Conservation (phyloP, 2,113 vertebrate genomes). For the Symphodus melops region DNA sequence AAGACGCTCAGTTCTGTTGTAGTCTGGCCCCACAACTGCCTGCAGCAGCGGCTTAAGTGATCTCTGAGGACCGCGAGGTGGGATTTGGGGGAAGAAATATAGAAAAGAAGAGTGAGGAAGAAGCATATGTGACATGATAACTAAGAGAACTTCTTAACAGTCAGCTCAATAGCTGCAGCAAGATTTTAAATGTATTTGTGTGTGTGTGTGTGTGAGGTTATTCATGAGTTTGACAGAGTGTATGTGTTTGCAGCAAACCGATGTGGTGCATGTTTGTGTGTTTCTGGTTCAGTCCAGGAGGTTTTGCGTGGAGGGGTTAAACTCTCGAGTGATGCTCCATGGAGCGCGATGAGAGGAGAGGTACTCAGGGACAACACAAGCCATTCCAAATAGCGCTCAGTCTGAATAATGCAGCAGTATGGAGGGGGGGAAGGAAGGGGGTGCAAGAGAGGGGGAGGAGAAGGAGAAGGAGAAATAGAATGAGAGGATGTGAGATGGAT, state of each 20-base stretch:
- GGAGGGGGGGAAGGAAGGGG: neutral
- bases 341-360: constrained; percentile 56
- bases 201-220: neutral
- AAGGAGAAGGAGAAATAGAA: neutral
- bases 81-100: constrained; percentile 32
- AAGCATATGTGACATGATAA: constrained; percentile 13
- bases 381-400: constrained; percentile 60
- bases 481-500: constrained; percentile 8
- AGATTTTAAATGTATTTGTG: neutral
- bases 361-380: constrained; percentile 62
- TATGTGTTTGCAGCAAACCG: neutral
- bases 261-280: constrained; percentile 7
- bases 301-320: constrained; percentile 34
- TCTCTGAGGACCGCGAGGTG: constrained; percentile 43
- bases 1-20: constrained; percentile 56
- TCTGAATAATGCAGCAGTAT: constrained; percentile 72
- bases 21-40: constrained; percentile 49
- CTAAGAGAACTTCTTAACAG: constrained; percentile 5
- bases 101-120: neutral
- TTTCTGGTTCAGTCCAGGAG: neutral
- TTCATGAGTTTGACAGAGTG: constrained; percentile 8
- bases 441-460: neutral
- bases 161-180: neutral
- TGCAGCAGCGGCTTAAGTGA: constrained; percentile 52
- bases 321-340: constrained; percentile 40